Base-by-base conservation (phyloP, 2,888 invertebrate genomes). In the Drosophila atripex region DNA sequence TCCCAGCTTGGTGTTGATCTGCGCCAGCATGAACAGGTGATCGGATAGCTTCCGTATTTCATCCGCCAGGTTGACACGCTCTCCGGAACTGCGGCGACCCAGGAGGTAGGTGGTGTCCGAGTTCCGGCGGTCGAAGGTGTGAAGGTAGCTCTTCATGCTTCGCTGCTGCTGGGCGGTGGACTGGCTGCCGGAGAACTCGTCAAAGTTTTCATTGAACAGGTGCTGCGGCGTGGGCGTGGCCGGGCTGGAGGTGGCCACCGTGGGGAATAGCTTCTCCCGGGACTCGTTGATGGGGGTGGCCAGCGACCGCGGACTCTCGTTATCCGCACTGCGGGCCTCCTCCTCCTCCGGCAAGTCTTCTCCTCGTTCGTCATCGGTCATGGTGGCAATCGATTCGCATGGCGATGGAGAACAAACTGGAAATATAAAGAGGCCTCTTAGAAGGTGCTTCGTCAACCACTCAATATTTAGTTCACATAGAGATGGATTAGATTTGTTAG, bases 41-140 rank as follows among this genome's bases (percentile, higher is more conserved):
- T 96, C 96, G 0, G 96, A 96, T 0, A 97, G 91, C 90, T 96
- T 96, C 76, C 95, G 94, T 73, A 97, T 97, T 91, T 97, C 96
- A 84, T 96, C 96, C 0, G 96, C 96, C 64, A 96, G 92, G 84
- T 95, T 95, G 65, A 95, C 93, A 63, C 94, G 92, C 59, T 95
- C 94, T 0, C 94, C 93, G 73, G 94, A 94, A 18, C 93, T 92
- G 76, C 89, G 90, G 8, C 89, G 78, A 1, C 92, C 92, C 54
- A 95, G 90, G 76, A 95, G 92, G 82, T 94, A 95, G 7, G 94
- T 94, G 80, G 96, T 95, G 86, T 97, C 96, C 0, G 96, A 96
- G 2, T 96, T 95, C 80, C 96, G 93, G 60, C 96, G 93, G 88
- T 95, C 95, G 50, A 95, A 94, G 45, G 92, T 91, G 46, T 93